phyloP scores from a whole-genome alignment of 2,113 vertebrate species.

The Eolophus roseicapilla region DNA sequence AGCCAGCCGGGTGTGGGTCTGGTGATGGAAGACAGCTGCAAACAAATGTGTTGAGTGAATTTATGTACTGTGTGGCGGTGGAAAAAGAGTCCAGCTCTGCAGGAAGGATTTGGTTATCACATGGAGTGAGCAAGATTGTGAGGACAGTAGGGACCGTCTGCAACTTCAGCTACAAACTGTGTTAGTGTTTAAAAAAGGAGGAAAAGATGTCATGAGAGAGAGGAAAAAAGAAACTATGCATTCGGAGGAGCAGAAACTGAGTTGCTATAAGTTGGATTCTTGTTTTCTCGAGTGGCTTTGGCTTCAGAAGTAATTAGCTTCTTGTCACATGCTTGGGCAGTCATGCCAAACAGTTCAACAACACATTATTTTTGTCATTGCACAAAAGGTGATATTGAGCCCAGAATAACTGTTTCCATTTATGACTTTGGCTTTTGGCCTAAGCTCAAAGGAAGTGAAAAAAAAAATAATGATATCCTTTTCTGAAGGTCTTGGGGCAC shows the following conservation, averaged over 20 bases:
- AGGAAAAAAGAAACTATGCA: neutral
- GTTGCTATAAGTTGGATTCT: constrained; percentile 8
- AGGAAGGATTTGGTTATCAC: constrained; percentile 14
- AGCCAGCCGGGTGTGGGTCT: neutral
- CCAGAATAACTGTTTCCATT: constrained; percentile 57
- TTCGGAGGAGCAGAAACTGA: constrained; percentile 19
- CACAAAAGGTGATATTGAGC: constrained; percentile 64
- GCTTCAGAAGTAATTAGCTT: constrained; percentile 56
- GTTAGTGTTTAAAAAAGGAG: neutral
- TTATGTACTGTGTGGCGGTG: constrained; percentile 11
- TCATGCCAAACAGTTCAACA: constrained; percentile 57
- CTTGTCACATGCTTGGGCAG: constrained; percentile 48
- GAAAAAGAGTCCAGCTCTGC: constrained; percentile 37
- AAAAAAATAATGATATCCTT: constrained; percentile 14
- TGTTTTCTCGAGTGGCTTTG: constrained; percentile 44
- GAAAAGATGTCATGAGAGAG: neutral
- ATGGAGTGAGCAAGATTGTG: neutral
- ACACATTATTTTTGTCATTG: constrained; percentile 60
- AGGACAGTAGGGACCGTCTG: neutral
- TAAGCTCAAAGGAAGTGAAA: constrained; percentile 42
- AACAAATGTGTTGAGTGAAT: constrained; percentile 53
- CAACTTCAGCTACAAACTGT: neutral
- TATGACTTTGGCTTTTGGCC: constrained; percentile 60
- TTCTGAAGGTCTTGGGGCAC: constrained; percentile 38
- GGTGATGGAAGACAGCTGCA: constrained; percentile 54